Base-by-base conservation (phyloP, 2,797 vertebrate genomes). In the Notolepis coatsorum region DNA sequence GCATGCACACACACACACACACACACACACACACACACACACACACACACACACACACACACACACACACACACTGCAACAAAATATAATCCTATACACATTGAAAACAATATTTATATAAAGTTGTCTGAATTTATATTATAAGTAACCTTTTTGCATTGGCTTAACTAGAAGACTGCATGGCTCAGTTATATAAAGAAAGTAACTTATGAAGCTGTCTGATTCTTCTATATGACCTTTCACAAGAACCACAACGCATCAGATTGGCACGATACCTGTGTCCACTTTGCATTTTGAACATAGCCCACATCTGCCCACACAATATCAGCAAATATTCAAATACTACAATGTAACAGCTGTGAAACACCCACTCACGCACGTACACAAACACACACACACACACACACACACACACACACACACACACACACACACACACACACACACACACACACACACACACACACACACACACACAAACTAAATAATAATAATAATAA, bases 301-400 rank as follows among this genome's bases (percentile, higher is more conserved):
- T 84, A n/a, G n/a, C n/a, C n/a, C n/a, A 79, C 86, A 85, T 80
- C 85, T 69, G 66, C 88, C 88, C 86, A 88, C 88, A 86, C 86
- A 75, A 64, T 54, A 60, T n/a, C n/a, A 72, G 81, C 78, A 63
- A 64, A 84, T 85, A 90, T 87, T 88, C 84, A 88, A 84, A 88
- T 84, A 51, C 37, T 75, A 69, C 78, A 71, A 73, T 71, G 77
- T 57, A 75, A 79, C n/a, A n/a, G n/a, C 77, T 75, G 77, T 47
- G 72, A 79, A 76, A 38, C 52, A 74, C 78, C 77, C 65, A 73
- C 73, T 75, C 73, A 54, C 64, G 48, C n/a, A n/a, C n/a, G n/a
- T n/a, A 61, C 70, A 62, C 64, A 41, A 28, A 28, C 20, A 21
- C 4, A 10, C 13, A 18, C 18, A 45, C 20, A 62, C 42, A 54